Percentiles rank a stretch among this genome's conserved stretches.
Conservation (phyloP, 37 sponge, comb jelly and placozoan species). For the Amphimedon queenslandica region DNA sequence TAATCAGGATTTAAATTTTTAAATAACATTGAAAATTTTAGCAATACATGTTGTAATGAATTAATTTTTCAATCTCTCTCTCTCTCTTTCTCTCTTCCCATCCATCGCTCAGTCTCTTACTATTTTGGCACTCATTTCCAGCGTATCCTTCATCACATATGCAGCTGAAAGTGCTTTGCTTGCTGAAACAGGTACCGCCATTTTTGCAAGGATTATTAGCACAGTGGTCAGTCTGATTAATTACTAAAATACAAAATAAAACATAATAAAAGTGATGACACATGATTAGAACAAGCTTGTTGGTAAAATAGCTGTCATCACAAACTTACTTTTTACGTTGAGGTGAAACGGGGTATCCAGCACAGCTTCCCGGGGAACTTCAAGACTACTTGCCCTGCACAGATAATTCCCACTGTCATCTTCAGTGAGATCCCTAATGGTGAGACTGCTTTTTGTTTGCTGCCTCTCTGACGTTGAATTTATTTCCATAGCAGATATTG, state of each 20-base stretch:
- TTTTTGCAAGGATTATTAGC: constrained; percentile 24
- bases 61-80: no score
- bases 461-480: not conserved
- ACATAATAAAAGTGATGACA: not conserved
- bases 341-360: not conserved
- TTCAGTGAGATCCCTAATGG: constrained; percentile 4
- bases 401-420: constrained; percentile 13
- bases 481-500: not conserved
- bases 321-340: not conserved
- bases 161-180: constrained; percentile 10
- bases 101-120: constrained; percentile 11
- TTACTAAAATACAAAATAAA: not conserved
- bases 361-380: not conserved
- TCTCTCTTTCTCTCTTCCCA: no score
- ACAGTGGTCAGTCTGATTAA: not conserved
- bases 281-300: not conserved
- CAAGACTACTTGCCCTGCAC: constrained; percentile 4
- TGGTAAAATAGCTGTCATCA: not conserved
- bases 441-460: constrained; percentile 12
- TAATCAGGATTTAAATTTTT: not conserved
- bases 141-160: constrained; percentile 8
- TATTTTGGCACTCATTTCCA: constrained; percentile 13
- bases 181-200: constrained; percentile 16
- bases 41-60: not conserved
- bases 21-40: no score